phyloP scores from a whole-genome alignment of 2,113 vertebrate species.

The Hemiprocne comata region DNA sequence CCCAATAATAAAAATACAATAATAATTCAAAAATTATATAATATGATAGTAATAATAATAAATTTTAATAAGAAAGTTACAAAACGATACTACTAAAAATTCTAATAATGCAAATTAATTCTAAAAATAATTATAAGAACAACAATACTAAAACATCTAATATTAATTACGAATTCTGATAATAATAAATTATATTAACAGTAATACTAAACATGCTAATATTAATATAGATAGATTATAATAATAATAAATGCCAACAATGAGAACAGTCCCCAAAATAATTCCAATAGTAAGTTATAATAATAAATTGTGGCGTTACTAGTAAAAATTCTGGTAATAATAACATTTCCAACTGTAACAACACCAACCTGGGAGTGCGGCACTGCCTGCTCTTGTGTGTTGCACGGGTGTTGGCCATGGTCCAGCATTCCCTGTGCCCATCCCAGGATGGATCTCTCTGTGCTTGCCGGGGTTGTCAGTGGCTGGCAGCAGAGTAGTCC shows the following conservation, averaged over 20 bases:
- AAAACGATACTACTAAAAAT: not conserved
- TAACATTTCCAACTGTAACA: not conserved
- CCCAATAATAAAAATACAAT: no score
- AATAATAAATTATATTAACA: not conserved
- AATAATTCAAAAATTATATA: not conserved
- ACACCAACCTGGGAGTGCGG: no score
- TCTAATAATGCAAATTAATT: not conserved
- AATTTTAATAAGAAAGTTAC: not conserved
- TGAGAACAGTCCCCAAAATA: no score
- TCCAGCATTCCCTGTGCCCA: not conserved
- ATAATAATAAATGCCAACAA: not conserved
- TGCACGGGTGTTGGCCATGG: not conserved
- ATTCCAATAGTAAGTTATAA: not conserved
- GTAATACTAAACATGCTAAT: not conserved
- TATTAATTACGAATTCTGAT: not conserved
- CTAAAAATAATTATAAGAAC: not conserved
- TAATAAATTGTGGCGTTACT: not conserved
- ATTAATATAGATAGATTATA: not conserved
- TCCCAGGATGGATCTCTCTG: no score
- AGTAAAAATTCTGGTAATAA: no score
- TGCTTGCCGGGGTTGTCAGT: no score
- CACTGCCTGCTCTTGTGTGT: not conserved
- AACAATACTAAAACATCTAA: no score
- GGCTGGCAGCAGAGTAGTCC: no score
- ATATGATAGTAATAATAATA: accelerated